Evolutionary conservation across 2,113 vertebrate species (phyloP), one percentile per base, ranked within the genome.

Genomic region (Podocnemis expansa): DNA sequence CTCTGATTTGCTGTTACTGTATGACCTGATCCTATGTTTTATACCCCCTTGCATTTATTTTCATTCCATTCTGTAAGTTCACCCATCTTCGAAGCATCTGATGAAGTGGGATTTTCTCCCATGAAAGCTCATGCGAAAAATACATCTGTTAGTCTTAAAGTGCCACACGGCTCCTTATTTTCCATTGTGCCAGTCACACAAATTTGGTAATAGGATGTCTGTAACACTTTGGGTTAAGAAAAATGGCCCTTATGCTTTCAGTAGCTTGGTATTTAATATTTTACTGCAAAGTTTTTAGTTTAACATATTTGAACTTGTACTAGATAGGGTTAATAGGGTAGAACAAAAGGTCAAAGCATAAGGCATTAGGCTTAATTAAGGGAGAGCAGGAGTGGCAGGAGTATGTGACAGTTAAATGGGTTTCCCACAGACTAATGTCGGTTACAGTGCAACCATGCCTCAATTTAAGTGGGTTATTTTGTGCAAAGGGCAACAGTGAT

Each of bases 391-490:
- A 98, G 98, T 98, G 98, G 98, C 97, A 85, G 96, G 97, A 97
- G 97, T 98, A 97, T 98, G 97, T 98, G 98, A 98, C 97, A 98
- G 98, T 98, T 98, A 98, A 98, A 98, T 98, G 98, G 98, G 98
- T 98, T 98, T 98, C 98, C 98, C 98, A 98, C 97, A 98, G 98
- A 97, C 98, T 98, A 97, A 98, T 98, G 98, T 97, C 98, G 97
- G 98, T 97, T 98, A 98, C 97, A 97, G 98, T 98, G 98, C 98
- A 98, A 97, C 98, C 98, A 98, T 98, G 98, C 98, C 98, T 99
- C 98, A 98, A 98, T 98, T 98, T 98, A 99, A 98, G 98, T 98
- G 98, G 98, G 98, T 99, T 98, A 98, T 98, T 98, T 98, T 98
- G 98, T 98, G 97, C 98, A 97, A 98, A 98, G 98, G 98, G 98